Evolutionary conservation across 2,888 invertebrate species (phyloP).

Genomic region (Galeruca laticollis): DNA sequence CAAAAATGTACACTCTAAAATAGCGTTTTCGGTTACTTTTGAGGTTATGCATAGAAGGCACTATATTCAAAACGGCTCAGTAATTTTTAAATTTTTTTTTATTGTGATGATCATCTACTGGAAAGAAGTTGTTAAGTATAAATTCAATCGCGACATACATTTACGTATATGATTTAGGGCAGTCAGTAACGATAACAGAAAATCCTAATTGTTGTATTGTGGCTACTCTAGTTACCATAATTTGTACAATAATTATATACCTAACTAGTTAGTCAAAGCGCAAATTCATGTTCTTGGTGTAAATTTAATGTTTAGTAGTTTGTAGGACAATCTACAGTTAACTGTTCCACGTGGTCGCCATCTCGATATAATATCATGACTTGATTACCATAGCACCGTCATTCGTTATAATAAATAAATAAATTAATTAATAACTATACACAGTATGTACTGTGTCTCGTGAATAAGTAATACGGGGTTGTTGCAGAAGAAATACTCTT

Average conservation of each 20-base stretch:
- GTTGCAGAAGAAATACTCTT: too few relatives aligned
- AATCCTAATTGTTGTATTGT: background rate
- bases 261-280: constrained; percentile 15
- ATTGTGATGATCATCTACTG: too few relatives aligned
- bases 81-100: too few relatives aligned
- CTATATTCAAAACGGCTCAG: too few relatives aligned
- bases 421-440: background rate
- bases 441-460: too few relatives aligned
- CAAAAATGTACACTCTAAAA: too few relatives aligned
- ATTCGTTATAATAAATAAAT: background rate
- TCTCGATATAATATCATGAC: constrained; percentile 3
- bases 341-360: constrained; percentile 7
- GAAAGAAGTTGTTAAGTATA: too few relatives aligned
- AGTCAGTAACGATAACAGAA: background rate
- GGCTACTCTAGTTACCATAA: constrained; percentile 5
- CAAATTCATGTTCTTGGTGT: constrained; percentile 33
- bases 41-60: too few relatives aligned
- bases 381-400: constrained; percentile 24
- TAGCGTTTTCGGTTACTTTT: too few relatives aligned
- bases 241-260: constrained; percentile 8
- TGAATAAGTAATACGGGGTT: too few relatives aligned
- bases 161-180: too few relatives aligned
- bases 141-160: too few relatives aligned
- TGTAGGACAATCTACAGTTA: constrained; percentile 40
- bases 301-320: constrained; percentile 24